phyloP scores from a whole-genome alignment of 1,140 invertebrate species.

The Plutomurus gul region DNA sequence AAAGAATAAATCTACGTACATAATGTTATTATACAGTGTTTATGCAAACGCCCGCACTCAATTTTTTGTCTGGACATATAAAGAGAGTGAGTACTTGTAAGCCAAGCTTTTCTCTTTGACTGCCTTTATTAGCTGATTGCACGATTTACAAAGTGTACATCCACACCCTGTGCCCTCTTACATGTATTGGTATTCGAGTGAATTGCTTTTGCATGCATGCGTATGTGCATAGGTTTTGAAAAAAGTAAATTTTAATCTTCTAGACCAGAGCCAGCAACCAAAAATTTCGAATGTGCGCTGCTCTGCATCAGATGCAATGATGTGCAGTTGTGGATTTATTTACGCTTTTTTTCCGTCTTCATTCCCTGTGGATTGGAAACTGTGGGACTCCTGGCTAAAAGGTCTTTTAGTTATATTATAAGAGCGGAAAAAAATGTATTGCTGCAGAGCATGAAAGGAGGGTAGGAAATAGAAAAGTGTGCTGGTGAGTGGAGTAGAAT shows the following conservation, averaged over 20 bases:
- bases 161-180: neutral
- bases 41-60: neutral
- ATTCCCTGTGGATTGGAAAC: neutral
- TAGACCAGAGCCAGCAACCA: neutral
- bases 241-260: neutral
- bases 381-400: neutral
- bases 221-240: no score
- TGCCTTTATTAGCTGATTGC: conserved; percentile 20
- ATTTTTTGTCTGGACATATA: neutral
- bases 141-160: neutral
- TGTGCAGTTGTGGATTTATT: neutral
- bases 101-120: neutral
- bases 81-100: neutral
- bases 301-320: neutral
- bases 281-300: neutral
- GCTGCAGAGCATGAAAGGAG: no score
- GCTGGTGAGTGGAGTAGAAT: no score
- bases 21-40: neutral
- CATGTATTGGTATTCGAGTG: neutral
- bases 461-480: no score
- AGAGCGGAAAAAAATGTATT: no score
- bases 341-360: neutral
- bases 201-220: neutral
- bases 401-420: no score
- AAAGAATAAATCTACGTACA: no score